phyloP scores from a whole-genome alignment of 2,888 invertebrate species.

The Sinodicranocentrus sp. region DNA sequence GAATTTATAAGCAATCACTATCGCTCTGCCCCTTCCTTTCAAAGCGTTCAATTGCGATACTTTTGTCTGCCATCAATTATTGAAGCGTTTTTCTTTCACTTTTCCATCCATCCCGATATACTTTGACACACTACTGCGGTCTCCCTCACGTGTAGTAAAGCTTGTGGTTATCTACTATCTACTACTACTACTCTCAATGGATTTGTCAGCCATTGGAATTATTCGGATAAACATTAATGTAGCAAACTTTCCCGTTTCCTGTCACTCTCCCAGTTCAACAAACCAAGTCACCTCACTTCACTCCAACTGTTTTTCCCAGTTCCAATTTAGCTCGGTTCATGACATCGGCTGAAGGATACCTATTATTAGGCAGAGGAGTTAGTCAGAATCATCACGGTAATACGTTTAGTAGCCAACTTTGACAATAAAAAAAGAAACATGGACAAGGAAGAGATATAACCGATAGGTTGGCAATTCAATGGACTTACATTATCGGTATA shows the following conservation, averaged over 20 bases:
- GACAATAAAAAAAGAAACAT: no score
- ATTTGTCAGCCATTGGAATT: no score
- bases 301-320: not conserved
- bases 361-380: not conserved
- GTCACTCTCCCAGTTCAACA: constrained; percentile 26
- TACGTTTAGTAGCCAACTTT: no score
- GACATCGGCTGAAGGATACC: constrained; percentile 10
- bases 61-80: constrained; percentile 45
- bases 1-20: constrained; percentile 5
- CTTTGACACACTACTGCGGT: no score
- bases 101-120: no score
- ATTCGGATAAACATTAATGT: no score
- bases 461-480: no score
- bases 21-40: not conserved
- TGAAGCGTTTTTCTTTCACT: constrained; percentile 3
- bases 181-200: no score
- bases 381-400: not conserved
- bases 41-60: not conserved
- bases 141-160: no score
- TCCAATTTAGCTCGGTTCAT: constrained; percentile 20
- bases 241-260: constrained; percentile 12
- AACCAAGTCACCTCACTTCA: not conserved
- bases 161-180: no score
- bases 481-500: no score
- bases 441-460: no score